These are phyloP conservation scores for Xylophagus ater DNA, from an alignment of 2,888 invertebrate species.

Conservation along the genomic window DNA sequence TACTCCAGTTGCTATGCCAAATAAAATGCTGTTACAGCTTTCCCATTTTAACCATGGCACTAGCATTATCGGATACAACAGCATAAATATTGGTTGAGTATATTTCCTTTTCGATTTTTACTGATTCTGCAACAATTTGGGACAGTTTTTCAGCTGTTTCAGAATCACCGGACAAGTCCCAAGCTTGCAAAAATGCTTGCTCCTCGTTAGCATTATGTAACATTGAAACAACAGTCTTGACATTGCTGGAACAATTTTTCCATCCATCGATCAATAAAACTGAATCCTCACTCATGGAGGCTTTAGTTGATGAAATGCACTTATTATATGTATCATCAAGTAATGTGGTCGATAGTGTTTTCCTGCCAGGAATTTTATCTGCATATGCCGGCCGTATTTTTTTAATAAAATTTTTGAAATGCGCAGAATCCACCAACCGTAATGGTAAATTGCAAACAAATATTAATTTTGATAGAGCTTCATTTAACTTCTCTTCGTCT, in stretches of 20 bases:
- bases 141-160: conserved; percentile 16
- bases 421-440: too few species aligned
- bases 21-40: conserved; percentile 14
- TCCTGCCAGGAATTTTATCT: conserved; percentile 3
- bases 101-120: conserved; percentile 15
- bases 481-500: too few species aligned
- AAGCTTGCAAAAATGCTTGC: conserved; percentile 18
- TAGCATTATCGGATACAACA: conserved; percentile 22
- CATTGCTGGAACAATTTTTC: conserved; percentile 15
- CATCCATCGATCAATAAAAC: conserved; percentile 18
- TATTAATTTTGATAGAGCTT: too few species aligned
- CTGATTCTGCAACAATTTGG: conserved; percentile 16
- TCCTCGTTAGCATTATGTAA: conserved; percentile 11
- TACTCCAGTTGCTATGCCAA: conserved; percentile 21
- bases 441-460: too few species aligned
- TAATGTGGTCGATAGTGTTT: conserved; percentile 3
- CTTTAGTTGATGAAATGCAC: conserved; percentile 2
- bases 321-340: conserved; percentile 8
- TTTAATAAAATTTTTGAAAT: too few species aligned
- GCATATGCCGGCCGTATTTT: too few species aligned
- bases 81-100: conserved; percentile 19
- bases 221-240: conserved; percentile 13
- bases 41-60: conserved; percentile 20
- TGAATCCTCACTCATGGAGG: conserved; percentile 2
- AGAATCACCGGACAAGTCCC: conserved; percentile 16